Evolutionary conservation across 2,113 vertebrate genomes (phyloP).

Genomic region (Elachura formosa): DNA sequence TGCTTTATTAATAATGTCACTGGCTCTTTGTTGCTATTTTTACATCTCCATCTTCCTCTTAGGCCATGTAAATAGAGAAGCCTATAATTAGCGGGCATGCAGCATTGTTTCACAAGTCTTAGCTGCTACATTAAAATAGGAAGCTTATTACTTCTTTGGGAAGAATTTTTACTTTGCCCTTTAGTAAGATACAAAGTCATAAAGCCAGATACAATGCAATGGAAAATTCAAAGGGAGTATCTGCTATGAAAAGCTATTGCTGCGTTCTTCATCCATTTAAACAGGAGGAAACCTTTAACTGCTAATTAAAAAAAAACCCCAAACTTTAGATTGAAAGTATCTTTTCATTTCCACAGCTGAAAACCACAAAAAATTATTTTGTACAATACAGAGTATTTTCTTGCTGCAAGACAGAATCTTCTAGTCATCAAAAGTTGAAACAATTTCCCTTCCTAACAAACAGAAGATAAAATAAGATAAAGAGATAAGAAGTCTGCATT

Average conservation of each 20-base stretch:
- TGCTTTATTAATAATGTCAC: slow-evolving; percentile 23
- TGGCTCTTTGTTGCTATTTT: slow-evolving; percentile 55
- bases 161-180: background rate
- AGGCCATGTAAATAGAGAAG: slow-evolving; percentile 6
- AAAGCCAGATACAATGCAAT: background rate
- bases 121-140: background rate
- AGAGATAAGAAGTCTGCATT: background rate
- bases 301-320: background rate
- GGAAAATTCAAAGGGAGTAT: background rate
- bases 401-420: background rate
- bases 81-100: background rate
- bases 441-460: background rate
- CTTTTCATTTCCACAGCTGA: background rate
- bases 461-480: background rate
- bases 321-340: background rate
- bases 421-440: background rate
- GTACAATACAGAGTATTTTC: background rate
- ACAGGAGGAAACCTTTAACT: background rate
- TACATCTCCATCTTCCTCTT: slow-evolving; percentile 44
- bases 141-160: slow-evolving; percentile 9
- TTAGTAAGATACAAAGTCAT: background rate
- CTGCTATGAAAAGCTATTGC: background rate
- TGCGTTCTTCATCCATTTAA: background rate
- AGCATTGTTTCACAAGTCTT: slow-evolving; percentile 26
- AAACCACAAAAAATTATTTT: background rate